Evolutionary conservation across 2,797 vertebrate genomes (phyloP).

Genomic region (Mus caroli): DNA sequence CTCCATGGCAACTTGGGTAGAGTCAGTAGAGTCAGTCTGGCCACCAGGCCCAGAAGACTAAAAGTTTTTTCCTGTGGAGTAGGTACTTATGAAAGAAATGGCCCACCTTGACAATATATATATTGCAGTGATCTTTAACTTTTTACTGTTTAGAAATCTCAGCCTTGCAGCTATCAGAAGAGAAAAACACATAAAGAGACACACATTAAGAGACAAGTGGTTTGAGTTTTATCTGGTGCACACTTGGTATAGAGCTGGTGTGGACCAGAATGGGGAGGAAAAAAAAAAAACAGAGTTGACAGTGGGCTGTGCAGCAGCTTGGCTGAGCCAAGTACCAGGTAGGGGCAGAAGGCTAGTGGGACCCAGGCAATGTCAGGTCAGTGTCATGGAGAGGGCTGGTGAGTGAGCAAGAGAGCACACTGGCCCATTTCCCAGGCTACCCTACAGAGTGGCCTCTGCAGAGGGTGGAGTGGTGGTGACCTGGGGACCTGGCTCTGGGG

Average conservation of each 20-base stretch:
- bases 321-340: neutral
- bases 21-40: neutral
- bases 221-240: neutral
- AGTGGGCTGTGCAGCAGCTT: neutral
- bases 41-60: neutral
- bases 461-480: neutral
- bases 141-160: too few species aligned
- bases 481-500: too few species aligned
- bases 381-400: neutral
- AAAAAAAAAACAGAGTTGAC: neutral
- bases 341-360: too few species aligned
- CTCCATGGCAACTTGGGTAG: too few species aligned
- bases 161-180: neutral
- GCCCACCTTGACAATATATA: neutral
- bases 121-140: too few species aligned
- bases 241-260: neutral
- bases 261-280: neutral
- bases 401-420: too few species aligned
- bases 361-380: too few species aligned
- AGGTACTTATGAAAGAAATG: neutral
- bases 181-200: neutral
- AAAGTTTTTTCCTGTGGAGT: neutral
- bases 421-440: neutral
- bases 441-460: neutral
- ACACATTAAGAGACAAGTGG: neutral